phyloP scores from a whole-genome alignment of 1,140 invertebrate species.

The Philopotamus ludificatus region DNA sequence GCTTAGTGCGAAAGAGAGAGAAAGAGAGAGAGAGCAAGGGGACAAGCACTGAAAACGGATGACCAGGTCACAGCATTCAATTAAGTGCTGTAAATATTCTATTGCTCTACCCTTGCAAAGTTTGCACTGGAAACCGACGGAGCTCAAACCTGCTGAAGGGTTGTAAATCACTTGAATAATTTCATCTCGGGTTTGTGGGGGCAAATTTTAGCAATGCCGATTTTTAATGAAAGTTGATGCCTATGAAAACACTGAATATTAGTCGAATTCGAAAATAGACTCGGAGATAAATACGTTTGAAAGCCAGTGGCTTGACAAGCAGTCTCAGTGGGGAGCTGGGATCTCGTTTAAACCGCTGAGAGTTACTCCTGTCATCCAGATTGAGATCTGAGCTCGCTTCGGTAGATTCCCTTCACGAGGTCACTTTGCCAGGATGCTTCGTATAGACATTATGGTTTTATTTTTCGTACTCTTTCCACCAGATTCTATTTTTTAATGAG shows the following conservation, averaged over 20 bases:
- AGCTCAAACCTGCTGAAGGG: too few relatives aligned
- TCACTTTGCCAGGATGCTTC: slow-evolving; percentile 16
- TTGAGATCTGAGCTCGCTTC: slow-evolving; percentile 18
- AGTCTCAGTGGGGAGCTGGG: slow-evolving; percentile 2
- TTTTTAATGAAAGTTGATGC: too few relatives aligned
- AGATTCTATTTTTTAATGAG: slow-evolving; percentile 19
- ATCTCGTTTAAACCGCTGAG: background rate
- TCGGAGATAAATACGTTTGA: background rate
- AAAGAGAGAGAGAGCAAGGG: background rate
- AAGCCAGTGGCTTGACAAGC: background rate
- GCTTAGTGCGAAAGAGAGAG: background rate
- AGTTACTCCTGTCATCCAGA: slow-evolving; percentile 4
- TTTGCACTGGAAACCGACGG: too few relatives aligned
- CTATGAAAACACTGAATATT: too few relatives aligned
- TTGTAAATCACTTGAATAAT: too few relatives aligned
- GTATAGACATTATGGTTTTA: too few relatives aligned
- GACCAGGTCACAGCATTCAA: slow-evolving; percentile 32
- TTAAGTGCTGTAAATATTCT: slow-evolving; percentile 33
- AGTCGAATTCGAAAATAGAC: background rate
- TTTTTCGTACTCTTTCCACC: too few relatives aligned
- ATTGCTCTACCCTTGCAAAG: too few relatives aligned
- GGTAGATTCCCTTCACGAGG: slow-evolving; percentile 2
- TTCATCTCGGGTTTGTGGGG: too few relatives aligned
- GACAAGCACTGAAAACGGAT: slow-evolving; percentile 3
- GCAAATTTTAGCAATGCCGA: too few relatives aligned